Conservation (phyloP, 1,140 invertebrate genomes). For the Drosophila parabipectinata region DNA sequence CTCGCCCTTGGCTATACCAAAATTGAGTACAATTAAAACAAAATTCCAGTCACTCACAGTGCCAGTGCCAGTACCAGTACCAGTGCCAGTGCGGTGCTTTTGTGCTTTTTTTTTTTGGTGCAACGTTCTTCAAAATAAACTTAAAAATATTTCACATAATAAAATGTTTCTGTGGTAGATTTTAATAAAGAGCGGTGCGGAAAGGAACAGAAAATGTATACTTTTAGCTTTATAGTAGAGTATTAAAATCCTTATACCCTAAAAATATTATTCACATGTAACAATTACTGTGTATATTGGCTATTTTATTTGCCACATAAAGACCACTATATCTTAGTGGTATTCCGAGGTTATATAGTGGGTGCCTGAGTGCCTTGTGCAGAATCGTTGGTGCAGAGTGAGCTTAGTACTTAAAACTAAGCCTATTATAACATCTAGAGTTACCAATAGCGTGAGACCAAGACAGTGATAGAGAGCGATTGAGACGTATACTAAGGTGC, state of each 20-base stretch:
- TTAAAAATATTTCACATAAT: neutral
- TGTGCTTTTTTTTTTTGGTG: conserved; percentile 35
- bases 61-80: conserved; percentile 14
- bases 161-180: neutral
- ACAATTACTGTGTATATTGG: no score
- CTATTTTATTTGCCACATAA: no score
- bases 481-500: conserved; percentile 67
- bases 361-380: conserved; percentile 15
- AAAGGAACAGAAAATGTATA: no score
- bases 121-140: neutral
- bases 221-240: no score
- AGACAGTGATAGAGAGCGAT: conserved; percentile 2
- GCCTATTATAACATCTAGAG: conserved; percentile 54
- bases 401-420: conserved; percentile 64
- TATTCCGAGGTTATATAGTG: conserved; percentile 3
- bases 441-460: conserved; percentile 4
- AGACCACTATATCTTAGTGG: neutral
- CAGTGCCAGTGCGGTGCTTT: conserved; percentile 34
- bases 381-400: conserved; percentile 31
- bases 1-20: conserved; percentile 37
- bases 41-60: conserved; percentile 33
- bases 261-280: no score
- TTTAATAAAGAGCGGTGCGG: no score
- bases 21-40: conserved; percentile 72
- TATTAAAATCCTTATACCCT: no score